Percentiles rank a stretch among this genome's conserved stretches.
Evolutionary conservation across 2,797 vertebrate genomes (phyloP).

Genomic region (Fratercula arctica): DNA sequence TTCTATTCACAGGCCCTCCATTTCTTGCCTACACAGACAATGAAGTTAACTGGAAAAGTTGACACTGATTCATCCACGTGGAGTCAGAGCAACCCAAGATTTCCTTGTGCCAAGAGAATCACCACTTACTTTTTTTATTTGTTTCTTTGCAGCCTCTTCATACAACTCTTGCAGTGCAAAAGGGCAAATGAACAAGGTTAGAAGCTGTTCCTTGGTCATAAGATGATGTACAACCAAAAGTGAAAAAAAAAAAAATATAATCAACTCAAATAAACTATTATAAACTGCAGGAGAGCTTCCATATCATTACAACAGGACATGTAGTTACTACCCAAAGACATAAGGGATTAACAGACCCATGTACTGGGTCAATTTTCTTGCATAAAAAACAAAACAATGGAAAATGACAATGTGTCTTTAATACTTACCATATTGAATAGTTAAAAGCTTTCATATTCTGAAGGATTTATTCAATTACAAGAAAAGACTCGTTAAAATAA

Average conservation of each 20-base stretch:
- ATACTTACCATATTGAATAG: background rate
- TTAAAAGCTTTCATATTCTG: constrained; percentile 11
- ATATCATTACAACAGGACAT: background rate
- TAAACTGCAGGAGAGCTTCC: background rate
- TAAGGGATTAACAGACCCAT: background rate
- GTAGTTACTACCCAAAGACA: background rate
- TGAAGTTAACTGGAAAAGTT: background rate
- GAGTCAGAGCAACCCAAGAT: background rate
- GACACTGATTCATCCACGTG: background rate
- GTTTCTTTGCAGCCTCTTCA: background rate
- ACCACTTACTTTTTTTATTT: background rate
- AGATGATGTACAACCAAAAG: background rate
- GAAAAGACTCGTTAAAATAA: constrained; percentile 10
- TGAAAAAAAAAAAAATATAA: background rate
- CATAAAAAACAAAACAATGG: background rate
- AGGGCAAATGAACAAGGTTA: background rate
- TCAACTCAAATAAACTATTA: background rate
- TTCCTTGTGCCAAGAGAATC: background rate
- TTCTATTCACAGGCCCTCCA: background rate
- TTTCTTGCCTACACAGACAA: background rate
- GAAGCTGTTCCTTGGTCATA: background rate
- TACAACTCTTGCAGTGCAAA: background rate
- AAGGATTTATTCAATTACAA: constrained; percentile 1
- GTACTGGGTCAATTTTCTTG: background rate
- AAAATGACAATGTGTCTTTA: background rate